phyloP scores from a whole-genome alignment of 1,140 invertebrate genomes.

The Drosophila rufa region DNA sequence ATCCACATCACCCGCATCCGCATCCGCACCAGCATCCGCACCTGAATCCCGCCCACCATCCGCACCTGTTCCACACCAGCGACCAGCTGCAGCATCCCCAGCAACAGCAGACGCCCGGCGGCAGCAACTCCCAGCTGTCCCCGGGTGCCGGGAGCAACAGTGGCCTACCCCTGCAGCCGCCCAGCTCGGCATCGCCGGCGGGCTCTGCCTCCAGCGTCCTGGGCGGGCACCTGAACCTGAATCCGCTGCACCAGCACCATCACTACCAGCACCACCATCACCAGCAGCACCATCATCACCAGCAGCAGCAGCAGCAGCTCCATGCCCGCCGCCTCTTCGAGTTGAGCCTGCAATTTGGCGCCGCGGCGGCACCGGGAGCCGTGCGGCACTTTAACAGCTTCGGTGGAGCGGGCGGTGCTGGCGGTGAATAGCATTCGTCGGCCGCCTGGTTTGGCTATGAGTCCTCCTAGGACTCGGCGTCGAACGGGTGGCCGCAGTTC shows the following conservation, averaged over 20 bases:
- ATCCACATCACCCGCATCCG: slow-evolving; percentile 77
- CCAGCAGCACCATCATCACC: slow-evolving; percentile 81
- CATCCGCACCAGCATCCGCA: slow-evolving; percentile 84
- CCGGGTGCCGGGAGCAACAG: slow-evolving; percentile 74
- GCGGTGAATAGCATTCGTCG: slow-evolving; percentile 84
- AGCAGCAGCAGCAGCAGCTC: slow-evolving; percentile 84
- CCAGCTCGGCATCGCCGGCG: slow-evolving; percentile 72
- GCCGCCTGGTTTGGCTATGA: slow-evolving; percentile 84
- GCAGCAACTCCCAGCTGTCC: slow-evolving; percentile 74
- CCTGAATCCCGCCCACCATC: slow-evolving; percentile 84
- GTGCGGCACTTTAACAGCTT: slow-evolving; percentile 84
- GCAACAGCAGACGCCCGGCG: slow-evolving; percentile 57
- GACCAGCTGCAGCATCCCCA: slow-evolving; percentile 80
- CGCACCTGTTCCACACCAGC: slow-evolving; percentile 83
- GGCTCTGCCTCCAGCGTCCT: slow-evolving; percentile 72
- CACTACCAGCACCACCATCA: slow-evolving; percentile 81
- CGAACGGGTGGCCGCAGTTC: slow-evolving; percentile 64
- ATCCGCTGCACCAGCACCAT: slow-evolving; percentile 78
- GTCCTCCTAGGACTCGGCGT: slow-evolving; percentile 76
- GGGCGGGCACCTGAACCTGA: slow-evolving; percentile 66
- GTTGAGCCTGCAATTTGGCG: slow-evolving; percentile 84
- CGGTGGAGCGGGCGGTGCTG: slow-evolving; percentile 75
- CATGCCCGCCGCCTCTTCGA: slow-evolving; percentile 84
- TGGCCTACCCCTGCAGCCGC: slow-evolving; percentile 70
- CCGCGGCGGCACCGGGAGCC: slow-evolving; percentile 77